Evolutionary conservation across 2,113 vertebrate species (phyloP).

Genomic region (Lepisosteus oculatus): DNA sequence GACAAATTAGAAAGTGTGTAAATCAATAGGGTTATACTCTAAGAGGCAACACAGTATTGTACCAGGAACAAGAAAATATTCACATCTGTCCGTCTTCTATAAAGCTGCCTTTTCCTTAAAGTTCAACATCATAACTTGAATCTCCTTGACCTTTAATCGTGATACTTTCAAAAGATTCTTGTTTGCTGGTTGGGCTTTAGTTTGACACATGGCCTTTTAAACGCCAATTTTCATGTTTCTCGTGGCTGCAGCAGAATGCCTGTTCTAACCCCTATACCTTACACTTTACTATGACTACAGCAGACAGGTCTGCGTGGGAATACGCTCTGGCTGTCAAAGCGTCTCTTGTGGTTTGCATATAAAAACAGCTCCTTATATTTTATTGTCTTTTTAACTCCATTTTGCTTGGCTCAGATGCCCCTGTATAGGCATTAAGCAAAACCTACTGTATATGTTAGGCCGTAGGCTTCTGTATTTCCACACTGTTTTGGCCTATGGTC

Average conservation of each 20-base stretch:
- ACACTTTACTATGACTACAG: background rate
- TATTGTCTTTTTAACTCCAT: too few species aligned
- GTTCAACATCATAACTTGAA: conserved; percentile 51
- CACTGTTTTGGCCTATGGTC: conserved; percentile 7
- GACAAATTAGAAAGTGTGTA: conserved; percentile 57
- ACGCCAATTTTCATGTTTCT: background rate
- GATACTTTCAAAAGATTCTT: conserved; percentile 31
- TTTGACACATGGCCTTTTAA: conserved; percentile 49
- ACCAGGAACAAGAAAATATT: conserved; percentile 43
- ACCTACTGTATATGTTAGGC: background rate
- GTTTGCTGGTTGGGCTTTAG: conserved; percentile 29
- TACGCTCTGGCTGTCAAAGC: background rate
- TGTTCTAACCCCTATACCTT: background rate
- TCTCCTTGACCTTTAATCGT: conserved; percentile 51
- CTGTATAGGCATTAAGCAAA: background rate
- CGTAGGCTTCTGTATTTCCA: background rate
- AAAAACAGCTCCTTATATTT: background rate
- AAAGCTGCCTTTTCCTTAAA: conserved; percentile 36
- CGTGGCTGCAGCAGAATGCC: background rate
- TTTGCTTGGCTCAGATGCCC: background rate
- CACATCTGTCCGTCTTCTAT: conserved; percentile 45
- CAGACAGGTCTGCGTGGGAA: background rate
- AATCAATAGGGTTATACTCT: conserved; percentile 50
- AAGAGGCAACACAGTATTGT: conserved; percentile 13
- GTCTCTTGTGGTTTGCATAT: background rate